Evolutionary conservation across 2,888 invertebrate genomes (phyloP), one percentile per base, ranked within the genome.

Genomic region (Spilosoma lubricipeda): DNA sequence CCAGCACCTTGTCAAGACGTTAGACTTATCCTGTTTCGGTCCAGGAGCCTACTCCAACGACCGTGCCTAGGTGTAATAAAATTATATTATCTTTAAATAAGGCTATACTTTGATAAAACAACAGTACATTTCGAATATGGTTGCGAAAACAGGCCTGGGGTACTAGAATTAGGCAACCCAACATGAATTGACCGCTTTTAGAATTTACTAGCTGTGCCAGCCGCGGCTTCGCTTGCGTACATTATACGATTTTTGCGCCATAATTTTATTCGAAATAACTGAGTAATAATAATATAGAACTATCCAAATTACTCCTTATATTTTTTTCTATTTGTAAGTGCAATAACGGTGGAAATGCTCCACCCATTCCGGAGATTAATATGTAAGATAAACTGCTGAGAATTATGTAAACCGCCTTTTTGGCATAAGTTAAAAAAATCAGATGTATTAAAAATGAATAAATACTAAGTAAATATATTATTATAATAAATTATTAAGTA

Each of bases 1-100:
- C 84, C 86, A 84, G 86, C 86, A 87, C 89, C 90, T 90, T 90
- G 89, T 86, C 82, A 48, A 48, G 48, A 1, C 20, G 1, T 78
- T 79, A 68, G 63, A 78, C 73, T 81, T 85, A 81, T 79, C 79
- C 82, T 83, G 82, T 78, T 56, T 82, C 77, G 78, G 75, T 70
- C 70, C 75, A 73, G 70, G 72, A 80, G 80, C 73, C 72, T 73
- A 76, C 80, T 78, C 83, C 71, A 77, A 78, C 80, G 82, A 80
- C 84, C 80, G 82, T 79, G 78, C 77, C 30, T 30, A 30, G 5
- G 52, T 56, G 11, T n/a, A n/a, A 56, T 76, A 85, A 82, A 80
- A 20, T 36, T 20, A 11, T 65, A 65, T 30, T 66, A 11, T 36
- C 11, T 63, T 8, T 3, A 30, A 30, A 30, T 63, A 30, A 27